Evolutionary conservation across 2,888 invertebrate genomes (phyloP), one percentile per base, ranked within the genome.

Genomic region (Elmis aenea): DNA sequence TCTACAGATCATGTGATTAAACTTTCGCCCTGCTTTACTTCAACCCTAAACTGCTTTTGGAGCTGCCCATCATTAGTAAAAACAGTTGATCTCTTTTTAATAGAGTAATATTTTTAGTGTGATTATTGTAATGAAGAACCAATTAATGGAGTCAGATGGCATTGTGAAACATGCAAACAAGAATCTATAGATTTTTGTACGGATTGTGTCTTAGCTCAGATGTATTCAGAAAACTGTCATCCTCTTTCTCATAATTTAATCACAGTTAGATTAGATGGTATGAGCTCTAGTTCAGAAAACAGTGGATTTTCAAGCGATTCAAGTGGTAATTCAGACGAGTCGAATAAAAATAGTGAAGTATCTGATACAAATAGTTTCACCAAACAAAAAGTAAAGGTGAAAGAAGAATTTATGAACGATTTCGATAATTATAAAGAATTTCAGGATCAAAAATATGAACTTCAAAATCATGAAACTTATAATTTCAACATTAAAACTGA

Each of bases 121-220:
- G 74, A 75, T 50, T 67, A 72, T 10, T 86, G 86, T 55, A 67
- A 71, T 1, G 74, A 75, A 42, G 74, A 78, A 13, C 81, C 83
- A 1, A 74, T 83, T 27, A 63, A 70, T 12, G 81, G 81, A 6
- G 73, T 74, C 6, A 68, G 82, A 34, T 86, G 84, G 83, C 80
- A 81, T 52, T 87, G 86, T 53, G 66, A 69, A 13, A 75, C 77
- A 34, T 86, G 85, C 53, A 66, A 70, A 25, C 55, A 59, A 2
- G 61, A 63, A 21, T 69, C 70, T 1, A 62, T 81, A 1, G 79
- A 84, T 59, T 74, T 79, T 49, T 85, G 85, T 51, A 71, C 74
- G 1, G 77, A 79, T 51, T 83, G 83, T 52, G 71, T 79, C 2
- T 58, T 77, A 1, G 63, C 71, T 2, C 79, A 79, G 56, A 50